Evolutionary conservation across 2,113 vertebrate genomes (phyloP).

Genomic region (Labeo catla): DNA sequence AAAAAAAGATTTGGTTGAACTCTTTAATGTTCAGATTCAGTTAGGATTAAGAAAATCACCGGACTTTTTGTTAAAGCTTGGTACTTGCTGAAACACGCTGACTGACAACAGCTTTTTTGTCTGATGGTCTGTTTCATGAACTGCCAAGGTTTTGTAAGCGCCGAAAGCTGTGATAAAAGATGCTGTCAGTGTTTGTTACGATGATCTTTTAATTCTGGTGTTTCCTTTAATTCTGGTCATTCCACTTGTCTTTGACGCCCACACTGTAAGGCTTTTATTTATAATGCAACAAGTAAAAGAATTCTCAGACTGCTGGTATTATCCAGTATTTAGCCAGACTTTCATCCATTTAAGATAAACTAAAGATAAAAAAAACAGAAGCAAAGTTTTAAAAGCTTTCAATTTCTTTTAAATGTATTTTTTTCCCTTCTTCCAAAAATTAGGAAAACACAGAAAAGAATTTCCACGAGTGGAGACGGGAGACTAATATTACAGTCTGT

Average conservation of each 20-base stretch:
- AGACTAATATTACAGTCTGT: neutral
- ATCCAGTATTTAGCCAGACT: neutral
- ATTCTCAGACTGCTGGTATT: neutral
- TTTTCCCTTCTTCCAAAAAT: neutral
- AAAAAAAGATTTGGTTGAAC: neutral
- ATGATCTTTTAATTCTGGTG: neutral
- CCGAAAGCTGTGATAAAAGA: neutral
- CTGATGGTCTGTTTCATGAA: constrained; percentile 15
- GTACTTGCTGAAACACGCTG: constrained; percentile 14
- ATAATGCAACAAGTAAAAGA: neutral
- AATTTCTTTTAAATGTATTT: neutral
- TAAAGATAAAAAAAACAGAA: neutral
- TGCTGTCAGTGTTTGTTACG: neutral
- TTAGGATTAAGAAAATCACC: neutral
- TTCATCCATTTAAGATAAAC: constrained; percentile 1
- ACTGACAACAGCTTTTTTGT: neutral
- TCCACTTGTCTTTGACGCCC: neutral
- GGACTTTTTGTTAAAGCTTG: neutral
- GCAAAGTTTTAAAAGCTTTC: neutral
- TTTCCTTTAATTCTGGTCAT: constrained; percentile 5
- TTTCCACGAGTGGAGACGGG: neutral
- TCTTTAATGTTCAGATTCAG: constrained; percentile 16
- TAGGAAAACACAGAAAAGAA: neutral
- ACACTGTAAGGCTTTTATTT: neutral
- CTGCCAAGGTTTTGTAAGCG: constrained; percentile 13